A percentile compares a stretch with the other conserved stretches of the same genome.
Evolutionary conservation across 2,113 vertebrate genomes (phyloP).

Genomic region (Okapia johnstoni): DNA sequence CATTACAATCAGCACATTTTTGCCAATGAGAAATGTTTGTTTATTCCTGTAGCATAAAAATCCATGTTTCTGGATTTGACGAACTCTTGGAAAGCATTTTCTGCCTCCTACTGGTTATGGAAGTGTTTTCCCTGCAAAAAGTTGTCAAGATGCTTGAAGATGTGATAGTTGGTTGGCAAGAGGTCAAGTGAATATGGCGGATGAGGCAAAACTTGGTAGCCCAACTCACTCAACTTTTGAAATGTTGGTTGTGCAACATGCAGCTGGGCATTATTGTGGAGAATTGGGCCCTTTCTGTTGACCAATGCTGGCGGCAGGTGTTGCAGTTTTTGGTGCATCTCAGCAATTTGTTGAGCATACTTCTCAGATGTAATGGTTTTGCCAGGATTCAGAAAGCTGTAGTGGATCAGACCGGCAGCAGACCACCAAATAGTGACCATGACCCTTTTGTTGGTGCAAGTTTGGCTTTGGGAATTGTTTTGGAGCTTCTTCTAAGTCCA

Average conservation of each 20-base stretch:
- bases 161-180: not conserved
- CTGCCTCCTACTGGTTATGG: not conserved
- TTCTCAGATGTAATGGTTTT: not conserved
- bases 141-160: not conserved
- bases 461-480: not conserved
- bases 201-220: not conserved
- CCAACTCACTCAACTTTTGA: not conserved
- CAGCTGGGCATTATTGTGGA: not conserved
- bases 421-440: not conserved
- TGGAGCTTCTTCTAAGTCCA: not conserved
- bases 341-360: not conserved
- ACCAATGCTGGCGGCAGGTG: not conserved
- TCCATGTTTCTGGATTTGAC: not conserved
- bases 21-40: not conserved
- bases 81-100: not conserved
- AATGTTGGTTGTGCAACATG: not conserved
- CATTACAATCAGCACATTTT: not conserved
- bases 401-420: not conserved
- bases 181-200: not conserved
- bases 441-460: not conserved
- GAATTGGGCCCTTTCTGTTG: not conserved
- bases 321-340: not conserved
- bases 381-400: not conserved
- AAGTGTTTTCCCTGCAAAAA: not conserved
- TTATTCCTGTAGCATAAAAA: not conserved